Evolutionary conservation across 2,888 invertebrate species (phyloP), one percentile per base, ranked within the genome.

Genomic region (Drosophila ezoana): DNA sequence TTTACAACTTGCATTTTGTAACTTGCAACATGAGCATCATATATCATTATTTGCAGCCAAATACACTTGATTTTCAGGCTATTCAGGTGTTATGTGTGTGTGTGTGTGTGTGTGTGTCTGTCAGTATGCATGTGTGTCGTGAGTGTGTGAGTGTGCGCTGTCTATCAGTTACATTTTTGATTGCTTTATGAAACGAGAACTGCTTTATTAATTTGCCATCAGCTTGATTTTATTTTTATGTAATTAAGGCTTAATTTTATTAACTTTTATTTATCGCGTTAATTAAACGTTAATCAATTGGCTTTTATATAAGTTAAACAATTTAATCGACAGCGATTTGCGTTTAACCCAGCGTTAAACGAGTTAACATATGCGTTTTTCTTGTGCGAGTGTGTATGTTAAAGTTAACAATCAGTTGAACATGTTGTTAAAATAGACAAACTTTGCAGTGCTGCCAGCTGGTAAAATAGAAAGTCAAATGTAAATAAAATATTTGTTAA

Each of bases 1-100:
- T 87, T 87, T 81, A 87, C 81, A 84, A 76, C 79, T 64, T 82
- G 73, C 80, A 83, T 66, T 68, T 70, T 66, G 69, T 52, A 48
- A 61, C 74, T 64, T 70, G 64, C 70, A 69, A 59, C 38, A 63
- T 38, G 62, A 53, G 51, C 47, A 76, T 45, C 60, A 66, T 47
- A 28, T 35, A 45, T 14, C 28, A 61, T 61, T 60, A 62, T 43
- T 59, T 40, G 47, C 47, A 60, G 37, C 33, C 58, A 58, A 45
- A 58, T 32, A 16, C 44, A 32, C 58, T 58, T 14, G 2, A 60
- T 56, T 35, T 56, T 10, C 33, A 11, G n/a, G 10, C 18, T n/a
- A 18, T 16, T 16, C 23, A 16, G 23, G 8, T 4, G 23, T 8
- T 11, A 23, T 16, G 14, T 16, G 18, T 18, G 14, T 28, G 16